A percentile compares a stretch with the other conserved stretches of the same genome.
Conservation (phyloP, 2,888 invertebrate species). For the Xylota segnis region DNA sequence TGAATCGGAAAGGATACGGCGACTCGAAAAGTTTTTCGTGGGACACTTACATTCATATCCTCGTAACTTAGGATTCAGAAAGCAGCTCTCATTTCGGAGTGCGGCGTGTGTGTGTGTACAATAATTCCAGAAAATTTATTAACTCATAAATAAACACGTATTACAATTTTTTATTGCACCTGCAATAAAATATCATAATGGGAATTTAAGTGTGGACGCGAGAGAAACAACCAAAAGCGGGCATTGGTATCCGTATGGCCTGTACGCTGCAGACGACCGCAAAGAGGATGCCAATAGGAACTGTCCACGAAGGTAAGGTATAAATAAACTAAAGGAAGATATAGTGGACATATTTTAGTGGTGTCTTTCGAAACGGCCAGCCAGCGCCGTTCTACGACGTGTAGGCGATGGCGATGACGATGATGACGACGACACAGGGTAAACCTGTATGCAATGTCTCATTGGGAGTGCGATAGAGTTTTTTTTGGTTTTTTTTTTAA, state of each 20-base stretch:
- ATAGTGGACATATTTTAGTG: constrained; percentile 60
- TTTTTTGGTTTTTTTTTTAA: constrained; percentile 9
- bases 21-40: constrained; percentile 7
- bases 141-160: constrained; percentile 73
- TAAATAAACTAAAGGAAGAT: constrained; percentile 64
- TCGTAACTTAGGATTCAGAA: constrained; percentile 36
- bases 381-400: neutral
- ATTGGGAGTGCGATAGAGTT: neutral
- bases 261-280: constrained; percentile 42
- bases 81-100: constrained; percentile 45
- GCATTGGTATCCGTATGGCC: constrained; percentile 21
- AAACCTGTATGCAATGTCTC: constrained; percentile 1
- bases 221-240: constrained; percentile 51
- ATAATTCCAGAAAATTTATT: constrained; percentile 77
- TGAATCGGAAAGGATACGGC: constrained; percentile 2
- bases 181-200: constrained; percentile 72
- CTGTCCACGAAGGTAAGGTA: constrained; percentile 37
- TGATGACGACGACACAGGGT: too few species aligned
- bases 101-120: too few species aligned
- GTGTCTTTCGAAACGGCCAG: constrained; percentile 42
- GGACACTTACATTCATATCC: neutral
- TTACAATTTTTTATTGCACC: constrained; percentile 70
- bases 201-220: constrained; percentile 50
- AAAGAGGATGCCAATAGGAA: constrained; percentile 31
- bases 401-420: constrained; percentile 30